phyloP scores from a whole-genome alignment of 2,888 invertebrate species.

The Ferrisia virgata region DNA sequence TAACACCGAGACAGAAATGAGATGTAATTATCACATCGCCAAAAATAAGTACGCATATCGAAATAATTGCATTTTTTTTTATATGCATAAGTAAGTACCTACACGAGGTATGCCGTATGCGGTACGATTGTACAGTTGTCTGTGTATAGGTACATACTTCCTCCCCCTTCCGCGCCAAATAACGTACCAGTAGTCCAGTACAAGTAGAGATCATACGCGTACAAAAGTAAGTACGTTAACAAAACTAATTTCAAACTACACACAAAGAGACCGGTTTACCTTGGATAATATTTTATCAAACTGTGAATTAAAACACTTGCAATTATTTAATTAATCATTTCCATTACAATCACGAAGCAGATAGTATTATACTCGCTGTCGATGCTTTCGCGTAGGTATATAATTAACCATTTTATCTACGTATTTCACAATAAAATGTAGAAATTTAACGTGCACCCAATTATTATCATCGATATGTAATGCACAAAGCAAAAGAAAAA shows the following conservation, averaged over 20 bases:
- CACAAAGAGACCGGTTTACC: not conserved
- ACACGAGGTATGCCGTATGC: too few relatives aligned
- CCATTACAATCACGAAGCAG: conserved; percentile 12
- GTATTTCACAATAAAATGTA: not conserved
- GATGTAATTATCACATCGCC: not conserved
- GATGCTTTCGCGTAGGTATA: not conserved
- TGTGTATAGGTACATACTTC: too few relatives aligned
- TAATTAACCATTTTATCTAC: not conserved
- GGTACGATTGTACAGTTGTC: too few relatives aligned
- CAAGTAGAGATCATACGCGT: too few relatives aligned
- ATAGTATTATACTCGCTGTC: not conserved
- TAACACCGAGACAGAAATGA: not conserved
- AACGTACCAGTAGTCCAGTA: too few relatives aligned
- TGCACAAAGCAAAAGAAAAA: too few relatives aligned
- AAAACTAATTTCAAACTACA: not conserved
- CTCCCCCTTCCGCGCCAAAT: too few relatives aligned
- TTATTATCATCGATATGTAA: not conserved
- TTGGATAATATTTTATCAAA: conserved; percentile 10
- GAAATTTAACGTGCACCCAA: not conserved
- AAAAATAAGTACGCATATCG: not conserved
- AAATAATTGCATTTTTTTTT: not conserved
- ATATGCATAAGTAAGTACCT: not conserved
- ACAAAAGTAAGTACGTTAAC: not conserved
- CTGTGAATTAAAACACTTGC: conserved; percentile 26
- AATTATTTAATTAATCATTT: conserved; percentile 30